Conservation (phyloP, 2,113 vertebrate species). For the Eptesicus fuscus region DNA sequence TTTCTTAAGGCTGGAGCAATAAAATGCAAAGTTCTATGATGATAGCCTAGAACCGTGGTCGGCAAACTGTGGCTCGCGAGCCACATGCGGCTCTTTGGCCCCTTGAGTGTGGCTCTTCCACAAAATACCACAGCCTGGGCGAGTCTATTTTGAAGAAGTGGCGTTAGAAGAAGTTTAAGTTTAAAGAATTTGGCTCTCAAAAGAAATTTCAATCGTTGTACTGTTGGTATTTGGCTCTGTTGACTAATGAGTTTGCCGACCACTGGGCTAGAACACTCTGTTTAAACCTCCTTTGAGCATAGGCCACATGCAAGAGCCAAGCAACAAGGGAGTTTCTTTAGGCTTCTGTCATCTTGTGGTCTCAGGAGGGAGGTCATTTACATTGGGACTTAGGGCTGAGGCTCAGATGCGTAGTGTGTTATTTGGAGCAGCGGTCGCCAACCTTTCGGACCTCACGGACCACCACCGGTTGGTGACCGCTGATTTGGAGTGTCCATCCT, state of each 20-base stretch:
- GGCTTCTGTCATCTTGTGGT: background rate
- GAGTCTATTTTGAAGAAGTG: too few relatives aligned
- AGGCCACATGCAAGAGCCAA: background rate
- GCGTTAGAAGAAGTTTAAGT: too few relatives aligned
- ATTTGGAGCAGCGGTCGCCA: background rate
- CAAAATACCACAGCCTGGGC: too few relatives aligned
- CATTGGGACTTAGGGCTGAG: background rate
- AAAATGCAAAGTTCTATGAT: background rate
- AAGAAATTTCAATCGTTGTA: too few relatives aligned
- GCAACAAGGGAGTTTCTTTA: background rate
- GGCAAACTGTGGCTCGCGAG: too few relatives aligned
- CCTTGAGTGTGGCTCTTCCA: too few relatives aligned
- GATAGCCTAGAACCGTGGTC: background rate
- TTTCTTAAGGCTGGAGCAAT: background rate
- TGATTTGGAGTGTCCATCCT: background rate
- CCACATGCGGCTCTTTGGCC: too few relatives aligned
- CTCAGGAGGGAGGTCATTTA: background rate
- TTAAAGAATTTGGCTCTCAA: too few relatives aligned
- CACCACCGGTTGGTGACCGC: too few relatives aligned
- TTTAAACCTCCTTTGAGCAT: background rate
- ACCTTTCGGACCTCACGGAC: too few relatives aligned
- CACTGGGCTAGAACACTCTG: background rate
- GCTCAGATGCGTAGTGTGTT: background rate
- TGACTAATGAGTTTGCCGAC: too few relatives aligned
- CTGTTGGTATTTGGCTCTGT: too few relatives aligned